Conservation (phyloP, 2,113 vertebrate genomes). For the Shinisaurus crocodilurus region DNA sequence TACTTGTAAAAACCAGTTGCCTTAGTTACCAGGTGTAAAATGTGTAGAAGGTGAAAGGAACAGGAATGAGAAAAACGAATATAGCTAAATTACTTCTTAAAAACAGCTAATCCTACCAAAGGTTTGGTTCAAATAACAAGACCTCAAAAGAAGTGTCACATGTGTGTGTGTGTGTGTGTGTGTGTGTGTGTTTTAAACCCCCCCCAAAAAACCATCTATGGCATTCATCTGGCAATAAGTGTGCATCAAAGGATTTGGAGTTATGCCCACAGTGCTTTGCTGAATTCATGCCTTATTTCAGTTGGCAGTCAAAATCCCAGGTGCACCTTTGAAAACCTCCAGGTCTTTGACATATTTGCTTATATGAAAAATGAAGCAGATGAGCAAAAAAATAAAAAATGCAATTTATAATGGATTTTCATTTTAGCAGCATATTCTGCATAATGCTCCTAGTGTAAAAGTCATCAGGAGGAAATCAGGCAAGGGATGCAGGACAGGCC, state of each 20-base stretch:
- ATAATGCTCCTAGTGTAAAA: background rate
- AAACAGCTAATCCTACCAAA: background rate
- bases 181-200: background rate
- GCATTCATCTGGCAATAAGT: background rate
- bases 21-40: conserved; percentile 14
- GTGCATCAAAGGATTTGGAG: background rate
- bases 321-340: conserved; percentile 15
- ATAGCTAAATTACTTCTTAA: conserved; percentile 17
- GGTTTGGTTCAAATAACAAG: conserved; percentile 5
- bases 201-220: background rate
- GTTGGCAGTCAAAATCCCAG: conserved; percentile 10
- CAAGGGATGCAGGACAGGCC: background rate
- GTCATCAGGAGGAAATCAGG: background rate
- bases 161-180: background rate
- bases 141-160: background rate
- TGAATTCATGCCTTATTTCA: background rate
- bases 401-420: background rate
- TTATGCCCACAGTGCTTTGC: background rate
- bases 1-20: background rate
- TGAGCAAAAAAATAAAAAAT: background rate
- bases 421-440: conserved; percentile 14
- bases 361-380: background rate
- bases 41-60: background rate
- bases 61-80: background rate
- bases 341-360: conserved; percentile 7